A percentile compares a stretch with the other conserved stretches of the same genome.
phyloP scores from a whole-genome alignment of 2,888 invertebrate genomes.

The Ephialtes manifestator region DNA sequence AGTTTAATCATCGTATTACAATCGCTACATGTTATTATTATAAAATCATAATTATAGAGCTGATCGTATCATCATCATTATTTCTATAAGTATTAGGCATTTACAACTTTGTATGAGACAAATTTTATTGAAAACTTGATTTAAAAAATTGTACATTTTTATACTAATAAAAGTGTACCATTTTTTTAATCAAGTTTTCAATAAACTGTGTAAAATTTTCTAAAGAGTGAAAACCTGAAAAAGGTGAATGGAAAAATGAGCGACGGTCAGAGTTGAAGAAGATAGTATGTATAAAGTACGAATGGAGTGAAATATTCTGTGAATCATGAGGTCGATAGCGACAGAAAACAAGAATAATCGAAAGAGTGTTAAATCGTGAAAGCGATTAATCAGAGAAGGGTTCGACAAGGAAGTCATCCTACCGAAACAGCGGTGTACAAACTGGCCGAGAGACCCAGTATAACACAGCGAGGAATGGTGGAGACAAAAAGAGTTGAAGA shows the following conservation, averaged over 20 bases:
- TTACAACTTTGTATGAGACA: too few relatives aligned
- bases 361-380: constrained; percentile 74
- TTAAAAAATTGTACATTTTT: too few relatives aligned
- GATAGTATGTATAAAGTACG: neutral
- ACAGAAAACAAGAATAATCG: constrained; percentile 69
- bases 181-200: too few relatives aligned
- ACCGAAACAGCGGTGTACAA: constrained; percentile 74
- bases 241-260: neutral
- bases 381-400: constrained; percentile 74
- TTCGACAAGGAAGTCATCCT: constrained; percentile 73
- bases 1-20: too few relatives aligned
- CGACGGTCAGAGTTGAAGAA: neutral
- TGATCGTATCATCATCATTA: too few relatives aligned
- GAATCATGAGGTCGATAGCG: constrained; percentile 69
- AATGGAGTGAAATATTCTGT: constrained; percentile 49
- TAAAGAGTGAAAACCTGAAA: too few relatives aligned
- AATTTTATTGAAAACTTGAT: too few relatives aligned
- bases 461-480: constrained; percentile 13
- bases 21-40: too few relatives aligned
- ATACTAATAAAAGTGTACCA: too few relatives aligned
- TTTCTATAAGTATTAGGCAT: too few relatives aligned
- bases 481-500: constrained; percentile 49
- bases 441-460: constrained; percentile 30
- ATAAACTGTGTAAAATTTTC: too few relatives aligned
- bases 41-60: too few relatives aligned